These are phyloP conservation scores for Coryphaenoides rupestris DNA, from an alignment of 2,113 vertebrate genomes.

Conservation along the genomic window DNA sequence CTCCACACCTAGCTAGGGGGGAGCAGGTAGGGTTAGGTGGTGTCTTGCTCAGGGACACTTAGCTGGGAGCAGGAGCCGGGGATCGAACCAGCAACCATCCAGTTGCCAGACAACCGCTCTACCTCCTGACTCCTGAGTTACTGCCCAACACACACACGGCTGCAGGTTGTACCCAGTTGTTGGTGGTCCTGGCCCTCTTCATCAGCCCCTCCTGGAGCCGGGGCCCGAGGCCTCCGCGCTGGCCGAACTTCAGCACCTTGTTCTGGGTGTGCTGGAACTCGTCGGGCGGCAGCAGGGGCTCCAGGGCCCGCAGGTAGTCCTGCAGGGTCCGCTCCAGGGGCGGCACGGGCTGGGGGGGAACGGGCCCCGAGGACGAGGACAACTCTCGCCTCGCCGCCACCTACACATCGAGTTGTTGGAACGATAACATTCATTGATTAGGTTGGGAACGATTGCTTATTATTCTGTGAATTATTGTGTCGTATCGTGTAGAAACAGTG, in stretches of 20 bases:
- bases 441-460: too few species aligned
- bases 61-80: too few species aligned
- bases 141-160: too few species aligned
- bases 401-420: slow-evolving; percentile 29
- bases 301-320: slow-evolving; percentile 72
- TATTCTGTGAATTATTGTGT: too few species aligned
- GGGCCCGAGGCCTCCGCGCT: slow-evolving; percentile 62
- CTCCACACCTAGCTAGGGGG: too few species aligned
- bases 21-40: too few species aligned
- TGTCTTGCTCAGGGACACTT: too few species aligned
- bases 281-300: slow-evolving; percentile 74
- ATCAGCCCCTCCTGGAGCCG: slow-evolving; percentile 72
- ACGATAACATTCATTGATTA: too few species aligned
- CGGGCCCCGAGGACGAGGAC: slow-evolving; percentile 47
- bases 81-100: too few species aligned
- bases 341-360: slow-evolving; percentile 75
- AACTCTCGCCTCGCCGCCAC: slow-evolving; percentile 45
- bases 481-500: too few species aligned
- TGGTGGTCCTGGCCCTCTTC: slow-evolving; percentile 61
- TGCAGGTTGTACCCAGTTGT: slow-evolving; percentile 73
- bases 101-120: too few species aligned
- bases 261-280: slow-evolving; percentile 74
- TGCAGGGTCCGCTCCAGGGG: slow-evolving; percentile 71
- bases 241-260: slow-evolving; percentile 70
- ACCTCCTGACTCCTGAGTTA: too few species aligned